Evolutionary conservation across 2,797 vertebrate genomes (phyloP).

Genomic region (Avahi laniger): DNA sequence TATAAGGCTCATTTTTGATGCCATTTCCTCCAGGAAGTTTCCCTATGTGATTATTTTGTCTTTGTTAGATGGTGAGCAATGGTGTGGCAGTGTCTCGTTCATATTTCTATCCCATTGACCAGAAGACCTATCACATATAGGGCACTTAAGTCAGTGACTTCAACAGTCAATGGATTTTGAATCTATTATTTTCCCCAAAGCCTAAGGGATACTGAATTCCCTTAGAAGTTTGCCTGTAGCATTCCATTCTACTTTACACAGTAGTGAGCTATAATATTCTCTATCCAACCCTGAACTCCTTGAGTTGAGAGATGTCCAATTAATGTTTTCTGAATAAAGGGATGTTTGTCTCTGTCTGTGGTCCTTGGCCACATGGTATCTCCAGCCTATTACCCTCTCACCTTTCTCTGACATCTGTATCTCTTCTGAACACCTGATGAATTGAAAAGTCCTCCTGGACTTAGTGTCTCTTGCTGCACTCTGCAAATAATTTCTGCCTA

Average conservation of each 20-base stretch:
- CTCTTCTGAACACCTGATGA: neutral
- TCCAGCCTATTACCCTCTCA: neutral
- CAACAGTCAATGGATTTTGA: neutral
- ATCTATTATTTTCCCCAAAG: neutral
- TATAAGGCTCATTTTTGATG: neutral
- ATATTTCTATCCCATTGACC: neutral
- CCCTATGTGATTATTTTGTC: neutral
- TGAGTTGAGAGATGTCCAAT: neutral
- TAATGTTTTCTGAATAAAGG: neutral
- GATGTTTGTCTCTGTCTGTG: neutral
- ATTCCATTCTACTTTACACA: neutral
- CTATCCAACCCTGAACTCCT: neutral
- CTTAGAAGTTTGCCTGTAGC: neutral
- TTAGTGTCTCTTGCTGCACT: neutral
- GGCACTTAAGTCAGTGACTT: neutral
- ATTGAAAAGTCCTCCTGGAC: neutral
- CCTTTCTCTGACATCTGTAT: neutral
- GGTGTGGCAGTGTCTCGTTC: neutral
- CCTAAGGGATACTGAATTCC: neutral
- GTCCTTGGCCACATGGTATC: neutral
- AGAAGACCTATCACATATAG: neutral
- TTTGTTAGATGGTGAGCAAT: neutral
- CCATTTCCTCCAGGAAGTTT: neutral
- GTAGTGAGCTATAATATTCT: neutral
- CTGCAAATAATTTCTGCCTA: neutral